These are phyloP conservation scores for Mechanitis messenoides DNA, from an alignment of 2,888 invertebrate species.

Conservation along the genomic window DNA sequence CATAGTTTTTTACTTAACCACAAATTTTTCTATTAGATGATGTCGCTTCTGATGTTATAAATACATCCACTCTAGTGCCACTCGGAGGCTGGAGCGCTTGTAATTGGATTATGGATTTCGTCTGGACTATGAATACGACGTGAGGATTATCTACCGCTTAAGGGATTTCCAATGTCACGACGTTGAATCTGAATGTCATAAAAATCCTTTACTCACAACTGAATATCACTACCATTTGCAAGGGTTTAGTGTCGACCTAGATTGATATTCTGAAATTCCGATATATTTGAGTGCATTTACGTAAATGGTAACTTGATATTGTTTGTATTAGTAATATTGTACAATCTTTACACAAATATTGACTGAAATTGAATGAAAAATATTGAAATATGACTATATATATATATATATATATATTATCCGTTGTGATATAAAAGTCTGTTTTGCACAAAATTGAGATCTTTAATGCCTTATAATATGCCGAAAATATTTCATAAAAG, in stretches of 20 bases:
- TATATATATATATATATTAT: too few relatives aligned
- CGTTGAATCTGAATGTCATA: constrained; percentile 17
- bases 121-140: constrained; percentile 63
- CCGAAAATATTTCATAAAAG: constrained; percentile 12
- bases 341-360: too few relatives aligned
- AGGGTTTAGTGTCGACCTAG: constrained; percentile 1
- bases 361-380: too few relatives aligned
- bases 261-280: background rate
- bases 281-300: too few relatives aligned
- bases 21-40: background rate
- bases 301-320: too few relatives aligned
- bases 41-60: constrained; percentile 31
- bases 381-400: too few relatives aligned
- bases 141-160: constrained; percentile 48
- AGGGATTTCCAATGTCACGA: constrained; percentile 28
- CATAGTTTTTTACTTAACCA: background rate
- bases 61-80: constrained; percentile 29
- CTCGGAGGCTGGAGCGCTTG: constrained; percentile 34
- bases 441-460: constrained; percentile 4
- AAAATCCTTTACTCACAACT: constrained; percentile 3
- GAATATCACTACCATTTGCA: constrained; percentile 1
- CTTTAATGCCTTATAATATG: constrained; percentile 5
- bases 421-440: background rate
- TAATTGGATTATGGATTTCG: constrained; percentile 73
- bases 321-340: too few relatives aligned